Evolutionary conservation across 1,140 invertebrate species (phyloP).

Genomic region (Papilio aristodemus): DNA sequence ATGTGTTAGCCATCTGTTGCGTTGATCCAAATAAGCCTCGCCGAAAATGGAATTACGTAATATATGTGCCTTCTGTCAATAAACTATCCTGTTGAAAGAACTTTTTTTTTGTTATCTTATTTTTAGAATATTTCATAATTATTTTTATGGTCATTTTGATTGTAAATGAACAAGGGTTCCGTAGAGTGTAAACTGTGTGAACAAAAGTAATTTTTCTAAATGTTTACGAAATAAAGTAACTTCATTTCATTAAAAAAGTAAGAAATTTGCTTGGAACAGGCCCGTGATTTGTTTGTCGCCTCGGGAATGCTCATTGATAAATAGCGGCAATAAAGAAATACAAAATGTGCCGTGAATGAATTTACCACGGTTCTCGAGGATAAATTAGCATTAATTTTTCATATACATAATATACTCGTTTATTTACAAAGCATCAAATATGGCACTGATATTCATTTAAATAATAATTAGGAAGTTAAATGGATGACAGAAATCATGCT

Average conservation of each 20-base stretch:
- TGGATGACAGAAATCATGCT: too few relatives aligned
- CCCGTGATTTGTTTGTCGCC: slow-evolving; percentile 19
- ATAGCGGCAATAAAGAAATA: slow-evolving; percentile 24
- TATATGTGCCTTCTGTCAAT: background rate
- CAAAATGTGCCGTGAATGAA: slow-evolving; percentile 19
- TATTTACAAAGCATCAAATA: background rate
- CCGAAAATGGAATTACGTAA: background rate
- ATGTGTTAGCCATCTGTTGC: slow-evolving; percentile 16
- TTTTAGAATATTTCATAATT: background rate
- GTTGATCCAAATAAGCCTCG: slow-evolving; percentile 4
- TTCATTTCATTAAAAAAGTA: slow-evolving; percentile 20
- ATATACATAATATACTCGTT: background rate
- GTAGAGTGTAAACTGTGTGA: background rate
- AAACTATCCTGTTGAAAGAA: background rate
- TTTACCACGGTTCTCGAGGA: slow-evolving; percentile 1
- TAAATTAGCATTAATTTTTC: slow-evolving; percentile 20
- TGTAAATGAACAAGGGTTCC: background rate
- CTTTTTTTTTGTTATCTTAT: background rate
- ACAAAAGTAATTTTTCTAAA: slow-evolving; percentile 10
- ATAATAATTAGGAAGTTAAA: background rate
- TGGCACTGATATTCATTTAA: background rate
- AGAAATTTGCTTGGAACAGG: slow-evolving; percentile 2
- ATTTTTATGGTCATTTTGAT: too few relatives aligned
- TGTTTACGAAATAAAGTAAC: background rate
- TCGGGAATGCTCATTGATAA: slow-evolving; percentile 23